These are phyloP conservation scores for Pseudomyrmex dendroicus DNA, from an alignment of 1,140 invertebrate genomes.

Conservation along the genomic window DNA sequence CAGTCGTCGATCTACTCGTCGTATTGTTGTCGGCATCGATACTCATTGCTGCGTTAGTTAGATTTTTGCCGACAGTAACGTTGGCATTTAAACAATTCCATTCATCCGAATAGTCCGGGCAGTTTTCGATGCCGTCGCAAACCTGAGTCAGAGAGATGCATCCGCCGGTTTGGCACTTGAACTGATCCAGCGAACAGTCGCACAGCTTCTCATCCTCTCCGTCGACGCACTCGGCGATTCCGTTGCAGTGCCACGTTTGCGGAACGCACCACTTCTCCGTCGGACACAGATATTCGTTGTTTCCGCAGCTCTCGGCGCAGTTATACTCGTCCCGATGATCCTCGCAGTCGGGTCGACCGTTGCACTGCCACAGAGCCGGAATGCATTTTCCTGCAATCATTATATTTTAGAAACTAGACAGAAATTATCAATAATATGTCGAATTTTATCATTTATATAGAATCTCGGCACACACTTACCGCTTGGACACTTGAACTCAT, in stretches of 20 bases:
- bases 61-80: constrained; percentile 63
- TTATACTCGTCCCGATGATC: constrained; percentile 88
- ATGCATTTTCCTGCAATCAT: constrained; percentile 84
- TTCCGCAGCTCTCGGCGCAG: constrained; percentile 86
- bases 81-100: constrained; percentile 85
- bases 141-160: constrained; percentile 85
- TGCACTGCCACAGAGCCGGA: constrained; percentile 87
- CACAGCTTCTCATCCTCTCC: constrained; percentile 89
- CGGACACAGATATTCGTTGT: constrained; percentile 87
- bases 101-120: constrained; percentile 88
- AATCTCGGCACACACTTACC: constrained; percentile 66
- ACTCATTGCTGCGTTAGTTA: constrained; percentile 36
- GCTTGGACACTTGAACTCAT: constrained; percentile 86
- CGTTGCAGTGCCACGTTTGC: constrained; percentile 87
- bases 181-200: constrained; percentile 86
- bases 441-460: not conserved
- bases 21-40: constrained; percentile 37
- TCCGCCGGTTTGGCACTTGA: constrained; percentile 86
- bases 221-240: constrained; percentile 87
- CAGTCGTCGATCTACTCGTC: constrained; percentile 30
- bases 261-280: constrained; percentile 86
- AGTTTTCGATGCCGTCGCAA: constrained; percentile 88
- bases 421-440: not conserved
- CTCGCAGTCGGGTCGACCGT: constrained; percentile 89
- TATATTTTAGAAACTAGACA: constrained; percentile 9